These are phyloP conservation scores for Panthera uncia DNA, from an alignment of 2,113 vertebrate genomes.

Conservation along the genomic window DNA sequence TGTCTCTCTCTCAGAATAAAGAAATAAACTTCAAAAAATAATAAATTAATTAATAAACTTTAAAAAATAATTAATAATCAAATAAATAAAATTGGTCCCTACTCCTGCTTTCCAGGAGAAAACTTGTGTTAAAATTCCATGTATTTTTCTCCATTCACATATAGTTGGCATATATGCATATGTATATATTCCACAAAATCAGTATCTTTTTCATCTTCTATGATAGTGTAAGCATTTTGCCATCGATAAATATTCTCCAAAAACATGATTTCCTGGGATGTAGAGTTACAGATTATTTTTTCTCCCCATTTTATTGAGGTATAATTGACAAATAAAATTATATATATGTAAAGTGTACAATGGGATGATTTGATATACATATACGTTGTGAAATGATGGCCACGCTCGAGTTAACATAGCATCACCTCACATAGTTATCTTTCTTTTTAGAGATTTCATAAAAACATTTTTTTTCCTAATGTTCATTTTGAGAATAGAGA, in stretches of 20 bases:
- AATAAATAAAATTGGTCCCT: too few relatives aligned
- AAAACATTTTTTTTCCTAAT: too few relatives aligned
- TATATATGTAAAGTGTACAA: too few relatives aligned
- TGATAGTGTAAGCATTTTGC: not conserved
- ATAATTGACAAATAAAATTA: not conserved
- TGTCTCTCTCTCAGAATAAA: too few relatives aligned
- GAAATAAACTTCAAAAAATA: too few relatives aligned
- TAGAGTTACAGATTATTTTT: not conserved
- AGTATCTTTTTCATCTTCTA: not conserved
- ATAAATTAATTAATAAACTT: too few relatives aligned
- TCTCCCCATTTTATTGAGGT: not conserved
- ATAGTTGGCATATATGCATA: not conserved
- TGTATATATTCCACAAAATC: not conserved
- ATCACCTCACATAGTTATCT: not conserved
- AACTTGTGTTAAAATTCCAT: not conserved
- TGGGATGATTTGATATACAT: too few relatives aligned
- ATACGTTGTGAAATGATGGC: too few relatives aligned
- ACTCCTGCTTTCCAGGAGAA: not conserved
- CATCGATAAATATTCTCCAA: not conserved
- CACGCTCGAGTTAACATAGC: not conserved
- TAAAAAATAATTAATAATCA: too few relatives aligned
- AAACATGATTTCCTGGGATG: not conserved
- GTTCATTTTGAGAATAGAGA: too few relatives aligned
- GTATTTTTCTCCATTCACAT: not conserved
- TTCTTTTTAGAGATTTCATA: too few relatives aligned